Conservation (phyloP, 92 coral and sea anemone species). For the Zoanthus sociatus region DNA sequence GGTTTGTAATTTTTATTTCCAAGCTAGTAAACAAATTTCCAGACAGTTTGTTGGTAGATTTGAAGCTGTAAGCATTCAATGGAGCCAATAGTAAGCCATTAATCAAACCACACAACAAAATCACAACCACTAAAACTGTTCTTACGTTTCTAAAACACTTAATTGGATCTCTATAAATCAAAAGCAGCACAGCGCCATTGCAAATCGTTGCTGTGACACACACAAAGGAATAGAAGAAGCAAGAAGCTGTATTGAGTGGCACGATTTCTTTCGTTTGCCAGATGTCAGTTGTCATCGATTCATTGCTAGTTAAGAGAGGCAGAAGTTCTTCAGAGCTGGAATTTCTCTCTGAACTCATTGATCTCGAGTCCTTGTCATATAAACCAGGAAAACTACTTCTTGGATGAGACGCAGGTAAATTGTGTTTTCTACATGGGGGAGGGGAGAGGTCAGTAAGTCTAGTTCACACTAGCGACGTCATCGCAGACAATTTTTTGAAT, state of each 20-base stretch:
- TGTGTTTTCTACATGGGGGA: no score
- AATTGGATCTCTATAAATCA: conserved; percentile 27
- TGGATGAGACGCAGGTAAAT: no score
- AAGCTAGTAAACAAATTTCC: not conserved
- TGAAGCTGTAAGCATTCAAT: conserved; percentile 9
- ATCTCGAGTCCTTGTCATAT: no score
- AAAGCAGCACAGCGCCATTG: conserved; percentile 22
- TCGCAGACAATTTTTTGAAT: no score
- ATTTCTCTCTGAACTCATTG: not conserved
- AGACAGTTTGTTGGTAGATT: not conserved
- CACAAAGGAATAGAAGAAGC: conserved; percentile 15
- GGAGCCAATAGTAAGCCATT: not conserved
- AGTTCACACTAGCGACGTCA: no score
- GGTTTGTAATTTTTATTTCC: not conserved
- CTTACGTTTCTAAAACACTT: conserved; percentile 17
- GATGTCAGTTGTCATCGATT: not conserved
- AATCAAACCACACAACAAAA: conserved; percentile 19
- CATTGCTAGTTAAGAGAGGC: not conserved
- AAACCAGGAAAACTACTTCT: no score
- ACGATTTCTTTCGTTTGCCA: conserved; percentile 5
- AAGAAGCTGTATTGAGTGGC: conserved; percentile 5
- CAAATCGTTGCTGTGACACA: not conserved
- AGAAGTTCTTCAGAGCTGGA: not conserved
- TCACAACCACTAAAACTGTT: conserved; percentile 3
- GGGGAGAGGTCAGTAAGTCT: no score